Base-by-base conservation (phyloP, 2,797 vertebrate species). In the Rhinella marina region DNA sequence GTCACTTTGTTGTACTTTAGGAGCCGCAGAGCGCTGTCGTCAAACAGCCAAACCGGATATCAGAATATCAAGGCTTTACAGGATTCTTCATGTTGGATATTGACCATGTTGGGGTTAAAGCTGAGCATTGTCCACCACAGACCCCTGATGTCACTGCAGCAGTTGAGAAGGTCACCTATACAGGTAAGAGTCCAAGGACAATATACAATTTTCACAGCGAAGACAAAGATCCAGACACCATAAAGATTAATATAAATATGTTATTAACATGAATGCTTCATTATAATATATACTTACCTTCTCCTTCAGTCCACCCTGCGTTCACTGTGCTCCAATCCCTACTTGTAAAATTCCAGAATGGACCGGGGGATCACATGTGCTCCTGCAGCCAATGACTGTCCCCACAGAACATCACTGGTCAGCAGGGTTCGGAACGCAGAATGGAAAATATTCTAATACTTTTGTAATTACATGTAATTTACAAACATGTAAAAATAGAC, bases 71-170 rank as follows among this genome's bases (percentile, higher is more conserved):
- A 91, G 95, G 93, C 56, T 90, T 93, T 76, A 92, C 94, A 82
- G 91, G 90, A 81, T 95, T 94, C 90, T 95, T 95, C 92, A 83
- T 78, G 87, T 52, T 86, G 75, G 90, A 90, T 79, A 70, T 88
- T 89, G 91, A 70, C 41, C 48, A 80, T 87, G 62, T 80, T 54
- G 56, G 89, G 64, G 90, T 66, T 82, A 90, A 29, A 10, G 25
- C 25, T 68, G 80, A 88, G 66, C 66, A 80, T 0, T 0, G 0
- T 86, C 87, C 88, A 86, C 85, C 90, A 66, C 29, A 1, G 32
- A 11, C 17, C 81, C 82, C 91, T 90, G 85, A 83, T 84, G 75
- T 23, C 64, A 72, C 17, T 57, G 29, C 61, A 72, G 7, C 75
- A 77, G 86, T 75, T 41, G 68, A 61, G 0, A 75, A 1, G 4